Evolutionary conservation across 2,797 vertebrate genomes (phyloP).

Genomic region (Girardinus metallicus): DNA sequence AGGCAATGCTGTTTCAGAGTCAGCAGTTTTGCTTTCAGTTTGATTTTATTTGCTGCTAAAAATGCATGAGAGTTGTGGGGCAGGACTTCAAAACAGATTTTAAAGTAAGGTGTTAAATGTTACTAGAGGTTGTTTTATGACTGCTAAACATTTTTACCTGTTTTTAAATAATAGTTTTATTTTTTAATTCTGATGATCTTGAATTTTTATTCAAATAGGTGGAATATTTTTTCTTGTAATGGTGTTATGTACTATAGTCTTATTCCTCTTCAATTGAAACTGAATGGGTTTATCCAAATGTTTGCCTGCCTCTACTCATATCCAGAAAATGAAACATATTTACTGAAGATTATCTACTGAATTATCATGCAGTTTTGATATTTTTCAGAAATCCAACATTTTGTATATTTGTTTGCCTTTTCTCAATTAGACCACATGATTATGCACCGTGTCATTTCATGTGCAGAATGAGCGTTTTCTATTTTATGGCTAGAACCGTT

Average conservation of each 20-base stretch:
- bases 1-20: not conserved
- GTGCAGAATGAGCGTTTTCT: slow-evolving; percentile 17
- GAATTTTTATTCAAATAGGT: not conserved
- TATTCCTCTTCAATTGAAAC: not conserved
- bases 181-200: not conserved
- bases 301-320: not conserved
- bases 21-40: not conserved
- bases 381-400: slow-evolving; percentile 7
- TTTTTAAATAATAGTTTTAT: not conserved
- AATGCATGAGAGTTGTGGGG: not conserved
- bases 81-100: not conserved
- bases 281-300: not conserved
- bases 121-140: not conserved
- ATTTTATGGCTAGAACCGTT: not conserved
- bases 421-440: slow-evolving; percentile 20
- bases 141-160: not conserved
- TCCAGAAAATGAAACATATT: not conserved
- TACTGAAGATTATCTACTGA: not conserved
- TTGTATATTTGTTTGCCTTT: not conserved
- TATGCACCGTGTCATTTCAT: slow-evolving; percentile 14
- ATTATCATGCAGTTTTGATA: not conserved
- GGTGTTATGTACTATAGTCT: not conserved
- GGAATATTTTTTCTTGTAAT: not conserved
- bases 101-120: not conserved
- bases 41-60: not conserved